Evolutionary conservation across 2,888 invertebrate genomes (phyloP).

Genomic region (Mycalesis mineus): DNA sequence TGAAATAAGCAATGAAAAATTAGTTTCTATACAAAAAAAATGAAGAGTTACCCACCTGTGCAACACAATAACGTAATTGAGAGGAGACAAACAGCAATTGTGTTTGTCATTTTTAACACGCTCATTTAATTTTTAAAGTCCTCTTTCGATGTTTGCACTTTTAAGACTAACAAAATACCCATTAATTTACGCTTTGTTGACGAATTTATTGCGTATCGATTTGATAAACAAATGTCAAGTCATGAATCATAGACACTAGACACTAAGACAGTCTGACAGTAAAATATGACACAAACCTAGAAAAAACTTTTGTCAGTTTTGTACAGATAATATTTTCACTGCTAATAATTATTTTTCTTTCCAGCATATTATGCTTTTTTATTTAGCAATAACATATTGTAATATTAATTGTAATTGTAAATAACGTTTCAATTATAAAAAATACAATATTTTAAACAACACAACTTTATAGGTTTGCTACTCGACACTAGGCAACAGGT

Average conservation of each 20-base stretch:
- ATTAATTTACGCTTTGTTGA: slow-evolving; percentile 64
- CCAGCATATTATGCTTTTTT: no score
- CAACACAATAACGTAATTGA: slow-evolving; percentile 53
- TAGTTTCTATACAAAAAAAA: slow-evolving; percentile 26
- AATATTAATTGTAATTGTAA: no score
- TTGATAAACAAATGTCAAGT: slow-evolving; percentile 57
- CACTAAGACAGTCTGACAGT: no score
- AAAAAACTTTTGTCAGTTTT: not conserved
- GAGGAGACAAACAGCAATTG: slow-evolving; percentile 63
- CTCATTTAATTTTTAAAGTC: slow-evolving; percentile 38
- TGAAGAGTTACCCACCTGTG: slow-evolving; percentile 53
- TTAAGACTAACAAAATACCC: slow-evolving; percentile 47
- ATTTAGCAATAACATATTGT: no score
- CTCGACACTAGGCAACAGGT: not conserved
- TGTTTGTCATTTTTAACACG: slow-evolving; percentile 61
- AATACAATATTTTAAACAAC: no score
- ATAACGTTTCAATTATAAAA: no score
- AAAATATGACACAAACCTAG: not conserved
- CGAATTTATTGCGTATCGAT: slow-evolving; percentile 48
- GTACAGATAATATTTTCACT: no score
- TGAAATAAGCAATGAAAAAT: slow-evolving; percentile 15
- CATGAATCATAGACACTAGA: slow-evolving; percentile 16
- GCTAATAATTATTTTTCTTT: no score
- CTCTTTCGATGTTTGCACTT: slow-evolving; percentile 42
- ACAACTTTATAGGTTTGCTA: no score